A percentile compares a stretch with the other conserved stretches of the same genome.
Conservation (phyloP, 1,140 invertebrate species). For the Druon quercuslanigerum region DNA sequence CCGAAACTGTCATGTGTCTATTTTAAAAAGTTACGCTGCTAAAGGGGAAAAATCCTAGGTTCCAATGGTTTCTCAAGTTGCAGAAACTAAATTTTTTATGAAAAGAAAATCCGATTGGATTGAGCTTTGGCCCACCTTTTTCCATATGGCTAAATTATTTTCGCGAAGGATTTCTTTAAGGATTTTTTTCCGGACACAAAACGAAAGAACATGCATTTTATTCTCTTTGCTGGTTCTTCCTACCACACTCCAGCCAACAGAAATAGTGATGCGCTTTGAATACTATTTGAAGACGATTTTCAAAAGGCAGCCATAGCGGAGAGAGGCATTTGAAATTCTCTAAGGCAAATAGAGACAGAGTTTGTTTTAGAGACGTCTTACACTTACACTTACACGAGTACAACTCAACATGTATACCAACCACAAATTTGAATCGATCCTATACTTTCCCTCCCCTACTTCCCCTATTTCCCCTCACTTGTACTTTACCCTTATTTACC, state of each 20-base stretch:
- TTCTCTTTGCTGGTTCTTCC: conserved; percentile 6
- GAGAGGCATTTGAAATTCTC: conserved; percentile 36
- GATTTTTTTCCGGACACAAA: background rate
- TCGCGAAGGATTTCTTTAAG: background rate
- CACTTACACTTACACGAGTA: background rate
- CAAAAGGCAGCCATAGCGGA: conserved; percentile 25
- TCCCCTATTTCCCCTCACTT: too few species aligned
- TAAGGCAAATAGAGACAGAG: conserved; percentile 36
- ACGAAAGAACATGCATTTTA: background rate
- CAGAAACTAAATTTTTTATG: too few species aligned
- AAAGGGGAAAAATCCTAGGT: too few species aligned
- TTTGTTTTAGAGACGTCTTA: conserved; percentile 33
- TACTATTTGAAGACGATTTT: conserved; percentile 19
- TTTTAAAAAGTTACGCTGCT: too few species aligned
- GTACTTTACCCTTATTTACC: too few species aligned
- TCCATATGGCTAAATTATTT: background rate
- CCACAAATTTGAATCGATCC: background rate
- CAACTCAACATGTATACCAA: background rate
- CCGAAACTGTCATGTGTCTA: too few species aligned
- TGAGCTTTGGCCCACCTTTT: too few species aligned
- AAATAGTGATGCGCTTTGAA: conserved; percentile 31
- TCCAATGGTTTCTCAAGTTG: too few species aligned
- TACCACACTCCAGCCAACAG: conserved; percentile 9
- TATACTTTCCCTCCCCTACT: too few species aligned
- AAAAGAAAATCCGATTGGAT: too few species aligned